These are phyloP conservation scores for Phytoseiulus persimilis DNA, from an alignment of 2,888 invertebrate species.

Conservation along the genomic window DNA sequence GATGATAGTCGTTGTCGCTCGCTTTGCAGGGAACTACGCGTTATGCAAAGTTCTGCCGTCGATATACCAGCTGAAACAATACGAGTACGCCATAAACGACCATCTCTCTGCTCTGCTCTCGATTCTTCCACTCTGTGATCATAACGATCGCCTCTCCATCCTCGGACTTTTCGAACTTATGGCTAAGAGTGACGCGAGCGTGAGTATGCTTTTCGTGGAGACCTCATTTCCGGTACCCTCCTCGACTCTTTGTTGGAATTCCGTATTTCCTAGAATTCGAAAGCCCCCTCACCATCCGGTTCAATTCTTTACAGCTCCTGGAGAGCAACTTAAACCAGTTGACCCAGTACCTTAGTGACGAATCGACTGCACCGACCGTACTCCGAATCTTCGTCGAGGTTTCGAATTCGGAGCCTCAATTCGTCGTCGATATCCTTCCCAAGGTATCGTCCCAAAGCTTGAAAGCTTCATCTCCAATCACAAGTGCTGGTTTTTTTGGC, in stretches of 20 bases:
- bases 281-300: neutral
- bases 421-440: slow-evolving; percentile 64
- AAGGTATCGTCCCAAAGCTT: slow-evolving; percentile 58
- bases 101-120: slow-evolving; percentile 73
- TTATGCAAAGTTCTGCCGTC: slow-evolving; percentile 78
- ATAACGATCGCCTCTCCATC: slow-evolving; percentile 73
- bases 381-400: slow-evolving; percentile 68
- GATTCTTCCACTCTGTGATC: slow-evolving; percentile 67
- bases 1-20: neutral
- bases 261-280: neutral
- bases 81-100: slow-evolving; percentile 63
- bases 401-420: slow-evolving; percentile 61
- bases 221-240: neutral
- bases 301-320: slow-evolving; percentile 56
- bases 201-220: slow-evolving; percentile 50
- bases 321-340: slow-evolving; percentile 73
- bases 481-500: too few species aligned
- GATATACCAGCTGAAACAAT: slow-evolving; percentile 77
- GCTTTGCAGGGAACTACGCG: slow-evolving; percentile 69
- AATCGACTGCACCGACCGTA: slow-evolving; percentile 59
- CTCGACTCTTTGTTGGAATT: too few species aligned
- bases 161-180: slow-evolving; percentile 73
- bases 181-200: slow-evolving; percentile 68
- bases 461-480: too few species aligned
- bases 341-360: slow-evolving; percentile 63